Percentiles rank a stretch among this genome's conserved stretches.
Conservation (phyloP, 2,797 vertebrate species). For the Diglossa cyanea region DNA sequence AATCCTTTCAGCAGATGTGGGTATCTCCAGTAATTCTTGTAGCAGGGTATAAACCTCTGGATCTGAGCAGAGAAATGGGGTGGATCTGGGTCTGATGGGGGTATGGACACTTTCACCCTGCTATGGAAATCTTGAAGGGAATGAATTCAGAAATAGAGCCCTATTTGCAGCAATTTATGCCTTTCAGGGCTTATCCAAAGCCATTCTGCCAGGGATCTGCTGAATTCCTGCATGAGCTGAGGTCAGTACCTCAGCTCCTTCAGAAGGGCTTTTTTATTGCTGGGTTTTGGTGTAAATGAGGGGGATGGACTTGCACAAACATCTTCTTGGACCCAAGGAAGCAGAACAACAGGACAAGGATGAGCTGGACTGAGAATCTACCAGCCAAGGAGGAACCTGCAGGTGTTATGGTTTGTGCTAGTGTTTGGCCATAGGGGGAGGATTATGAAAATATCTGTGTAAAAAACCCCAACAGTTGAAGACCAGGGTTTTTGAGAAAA, state of each 20-base stretch:
- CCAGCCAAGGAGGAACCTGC: background rate
- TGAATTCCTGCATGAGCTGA: background rate
- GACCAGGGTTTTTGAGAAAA: background rate
- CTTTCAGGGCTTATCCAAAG: background rate
- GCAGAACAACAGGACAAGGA: background rate
- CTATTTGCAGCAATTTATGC: background rate
- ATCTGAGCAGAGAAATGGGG: background rate
- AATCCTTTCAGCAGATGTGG: background rate
- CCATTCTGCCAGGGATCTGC: background rate
- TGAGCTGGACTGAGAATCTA: background rate
- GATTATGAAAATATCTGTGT: background rate
- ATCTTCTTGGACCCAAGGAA: background rate
- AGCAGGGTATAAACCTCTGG: background rate
- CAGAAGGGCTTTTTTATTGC: background rate
- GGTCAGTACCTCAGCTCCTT: background rate
- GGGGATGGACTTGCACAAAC: background rate
- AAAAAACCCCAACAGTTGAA: accelerated
- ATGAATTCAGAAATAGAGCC: background rate
- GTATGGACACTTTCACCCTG: background rate
- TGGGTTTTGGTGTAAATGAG: background rate
- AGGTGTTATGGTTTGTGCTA: background rate
- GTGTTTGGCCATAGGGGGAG: background rate
- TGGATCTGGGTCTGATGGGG: accelerated
- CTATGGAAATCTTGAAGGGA: background rate
- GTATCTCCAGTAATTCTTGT: background rate